Evolutionary conservation across 2,888 invertebrate genomes (phyloP), one percentile per base, ranked within the genome.

Genomic region (Heliconius sara): DNA sequence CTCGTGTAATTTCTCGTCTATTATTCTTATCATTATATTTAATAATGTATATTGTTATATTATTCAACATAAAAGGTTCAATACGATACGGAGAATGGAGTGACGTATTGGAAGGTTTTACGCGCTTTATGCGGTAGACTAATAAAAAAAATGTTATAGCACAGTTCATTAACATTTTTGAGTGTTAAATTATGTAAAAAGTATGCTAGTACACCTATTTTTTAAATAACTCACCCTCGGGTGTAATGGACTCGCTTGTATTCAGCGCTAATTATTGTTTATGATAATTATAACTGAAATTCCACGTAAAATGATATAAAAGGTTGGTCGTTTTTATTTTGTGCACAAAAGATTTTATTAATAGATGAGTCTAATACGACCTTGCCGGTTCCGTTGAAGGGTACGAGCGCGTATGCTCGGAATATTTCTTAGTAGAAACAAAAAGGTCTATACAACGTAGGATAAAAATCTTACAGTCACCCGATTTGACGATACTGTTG

Each of bases 211-310:
- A 71, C 43, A 72, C 16, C n/a, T 65, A 74, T 47, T 77, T 78
- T 78, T 78, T 68, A 22, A 75, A 30, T 10, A 68, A 68, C 57
- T 30, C 19, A 22, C 60, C 78, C 68, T 43, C 39, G 72, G 52
- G 66, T 75, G 65, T 71, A 77, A 73, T 60, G 67, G 52, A 77
- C 25, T 34, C 52, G 66, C 60, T 63, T 76, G 34, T 76, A 68
- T 73, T 71, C 74, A n/a, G 25, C 34, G 76, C 47, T 82, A 82
- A 82, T 81, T 82, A 79, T 81, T 77, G 79, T 79, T 63, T 78
- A 82, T 81, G 79, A 74, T 80, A 77, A 80, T 82, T 79, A 71
- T 60, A 79, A 81, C 57, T 79, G 76, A 65, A 77, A 79, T 74
- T 72, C 57, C 25, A 70, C 67, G 52, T 63, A 52, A 66, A 67